Percentiles rank a stretch among this genome's conserved stretches.
Conservation (phyloP, 2,113 vertebrate species). For the Erpornis zantholeuca region DNA sequence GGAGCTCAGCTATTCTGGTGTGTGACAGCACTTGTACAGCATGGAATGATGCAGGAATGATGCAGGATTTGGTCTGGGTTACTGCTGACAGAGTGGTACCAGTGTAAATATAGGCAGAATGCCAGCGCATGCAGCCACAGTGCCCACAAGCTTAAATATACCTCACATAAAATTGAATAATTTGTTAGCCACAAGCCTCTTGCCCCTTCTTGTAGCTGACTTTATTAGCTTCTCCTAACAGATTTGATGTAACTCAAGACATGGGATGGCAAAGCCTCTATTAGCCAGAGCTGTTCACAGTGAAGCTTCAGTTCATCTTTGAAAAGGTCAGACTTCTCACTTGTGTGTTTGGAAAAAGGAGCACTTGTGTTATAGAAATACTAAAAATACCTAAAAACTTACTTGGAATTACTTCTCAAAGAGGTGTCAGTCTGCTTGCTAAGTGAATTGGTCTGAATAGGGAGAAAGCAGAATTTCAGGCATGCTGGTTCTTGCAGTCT, state of each 20-base stretch:
- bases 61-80: background rate
- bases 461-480: background rate
- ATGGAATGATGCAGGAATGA: background rate
- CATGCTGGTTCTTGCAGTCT: background rate
- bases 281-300: background rate
- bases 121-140: background rate
- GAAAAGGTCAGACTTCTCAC: constrained; percentile 41
- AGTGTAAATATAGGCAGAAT: background rate
- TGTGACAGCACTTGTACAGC: background rate
- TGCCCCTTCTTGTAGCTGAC: background rate
- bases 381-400: background rate
- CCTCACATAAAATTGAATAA: background rate
- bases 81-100: background rate
- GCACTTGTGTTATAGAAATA: background rate
- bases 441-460: background rate
- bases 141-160: background rate
- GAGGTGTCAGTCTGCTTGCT: background rate
- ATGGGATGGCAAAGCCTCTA: background rate
- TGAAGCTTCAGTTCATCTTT: background rate
- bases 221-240: background rate
- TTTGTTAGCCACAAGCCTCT: background rate
- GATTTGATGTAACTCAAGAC: background rate
- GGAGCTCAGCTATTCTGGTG: background rate
- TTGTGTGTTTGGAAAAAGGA: background rate
- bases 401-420: background rate